Base-by-base conservation (phyloP, 2,797 vertebrate genomes). In the Pangasius djambal region DNA sequence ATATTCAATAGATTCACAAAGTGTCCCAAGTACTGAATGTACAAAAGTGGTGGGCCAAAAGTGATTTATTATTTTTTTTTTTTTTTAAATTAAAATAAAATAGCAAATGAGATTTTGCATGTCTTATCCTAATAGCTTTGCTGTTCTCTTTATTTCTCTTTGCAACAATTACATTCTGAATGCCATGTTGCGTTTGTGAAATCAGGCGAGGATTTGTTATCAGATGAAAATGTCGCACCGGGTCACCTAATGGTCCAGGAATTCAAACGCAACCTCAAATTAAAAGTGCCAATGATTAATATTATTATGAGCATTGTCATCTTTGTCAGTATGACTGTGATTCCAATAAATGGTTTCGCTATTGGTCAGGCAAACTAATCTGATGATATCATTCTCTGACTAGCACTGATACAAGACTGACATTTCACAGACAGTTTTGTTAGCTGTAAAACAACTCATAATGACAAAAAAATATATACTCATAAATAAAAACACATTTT, bases 401-500 rank as follows among this genome's bases (percentile, higher is more conserved):
- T 57, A 7, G n/a, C 55, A 75, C 70, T 84, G 55, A 78, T 50
- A 79, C 28, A 44, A 44, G 28, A 85, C 34, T 44, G 31, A 69
- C 48, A 22, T 78, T 85, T 52, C 22, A 87, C 48, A 87, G 25
- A 40, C 55, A 40, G n/a, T 65, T 78, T 67, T 57, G 31, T 57
- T 69, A 37, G 25, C 13, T 69, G 31, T 31, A 6, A 70, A 77
- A 25, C 34, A 69, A 59, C 81, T 70, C 28, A 70, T 50, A 34
- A 86, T 81, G 6, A 77, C 31, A 15, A 86, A 86, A 81, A 50
- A 37, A 12, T 81, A 16, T 13, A 28, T 67, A 67, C 9, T 48
- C 34, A 81, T 55, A 85, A 89, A 85, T 70, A n/a, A 89, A 78
- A 31, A 6, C 52, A 59, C 7, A 55, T 31, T n/a, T 59, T 88